Conservation (phyloP, 2,888 invertebrate species). For the Cheilosia soror region DNA sequence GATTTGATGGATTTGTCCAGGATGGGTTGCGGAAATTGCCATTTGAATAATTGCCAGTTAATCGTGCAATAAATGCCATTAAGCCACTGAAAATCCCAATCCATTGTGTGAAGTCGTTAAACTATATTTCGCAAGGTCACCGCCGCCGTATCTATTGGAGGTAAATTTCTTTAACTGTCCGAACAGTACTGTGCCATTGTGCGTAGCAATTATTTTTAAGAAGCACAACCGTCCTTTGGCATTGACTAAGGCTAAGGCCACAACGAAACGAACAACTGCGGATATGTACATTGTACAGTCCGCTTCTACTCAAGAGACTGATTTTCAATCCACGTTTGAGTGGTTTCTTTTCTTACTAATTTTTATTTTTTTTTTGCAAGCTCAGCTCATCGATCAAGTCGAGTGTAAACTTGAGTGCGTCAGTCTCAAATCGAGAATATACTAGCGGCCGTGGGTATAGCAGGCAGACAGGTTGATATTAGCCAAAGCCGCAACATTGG, state of each 20-base stretch:
- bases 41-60: slow-evolving; percentile 59
- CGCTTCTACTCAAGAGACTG: slow-evolving; percentile 12
- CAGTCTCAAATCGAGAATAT: slow-evolving; percentile 42
- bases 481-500: slow-evolving; percentile 58
- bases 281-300: background rate
- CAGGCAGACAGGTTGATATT: slow-evolving; percentile 61
- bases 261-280: background rate
- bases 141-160: background rate
- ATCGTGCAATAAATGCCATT: slow-evolving; percentile 54
- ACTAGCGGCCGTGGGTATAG: slow-evolving; percentile 24
- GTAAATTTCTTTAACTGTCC: background rate
- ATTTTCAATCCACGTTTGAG: slow-evolving; percentile 47
- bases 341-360: slow-evolving; percentile 34
- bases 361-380: slow-evolving; percentile 42
- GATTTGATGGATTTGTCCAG: slow-evolving; percentile 22
- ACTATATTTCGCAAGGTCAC: slow-evolving; percentile 16
- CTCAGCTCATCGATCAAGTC: slow-evolving; percentile 44
- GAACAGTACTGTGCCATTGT: slow-evolving; percentile 18
- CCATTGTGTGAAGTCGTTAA: slow-evolving; percentile 14
- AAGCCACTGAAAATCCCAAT: slow-evolving; percentile 17
- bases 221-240: slow-evolving; percentile 37
- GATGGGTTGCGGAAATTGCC: slow-evolving; percentile 28
- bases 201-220: background rate
- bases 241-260: slow-evolving; percentile 29
- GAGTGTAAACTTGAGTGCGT: slow-evolving; percentile 58